Evolutionary conservation across 2,888 invertebrate genomes (phyloP).

Genomic region (Parnassius smintheus): DNA sequence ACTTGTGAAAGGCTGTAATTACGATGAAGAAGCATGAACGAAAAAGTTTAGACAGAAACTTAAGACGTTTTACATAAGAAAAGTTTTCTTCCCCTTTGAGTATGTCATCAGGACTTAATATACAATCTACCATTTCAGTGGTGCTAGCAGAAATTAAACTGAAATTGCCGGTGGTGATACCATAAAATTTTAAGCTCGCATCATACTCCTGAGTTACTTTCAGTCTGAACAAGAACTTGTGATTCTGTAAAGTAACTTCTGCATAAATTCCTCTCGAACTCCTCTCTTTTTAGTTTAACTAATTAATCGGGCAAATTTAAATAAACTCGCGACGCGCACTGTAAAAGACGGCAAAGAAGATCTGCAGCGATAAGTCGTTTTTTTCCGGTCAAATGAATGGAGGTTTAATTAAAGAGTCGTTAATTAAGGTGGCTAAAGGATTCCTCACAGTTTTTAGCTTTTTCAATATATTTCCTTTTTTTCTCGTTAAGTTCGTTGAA

Average conservation of each 20-base stretch:
- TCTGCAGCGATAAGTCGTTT: constrained; percentile 32
- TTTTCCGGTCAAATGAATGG: constrained; percentile 67
- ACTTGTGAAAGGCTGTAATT: too few relatives aligned
- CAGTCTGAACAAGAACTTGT: too few relatives aligned
- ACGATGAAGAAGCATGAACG: too few relatives aligned
- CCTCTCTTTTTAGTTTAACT: constrained; percentile 21
- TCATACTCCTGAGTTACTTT: too few relatives aligned
- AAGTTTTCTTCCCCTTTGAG: too few relatives aligned
- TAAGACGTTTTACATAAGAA: too few relatives aligned
- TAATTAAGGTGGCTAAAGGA: constrained; percentile 66
- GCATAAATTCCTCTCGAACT: constrained; percentile 7
- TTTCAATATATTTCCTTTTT: constrained; percentile 36
- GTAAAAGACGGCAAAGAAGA: constrained; percentile 29
- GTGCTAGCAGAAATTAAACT: too few relatives aligned
- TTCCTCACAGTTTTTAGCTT: constrained; percentile 42
- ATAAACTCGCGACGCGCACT: constrained; percentile 24
- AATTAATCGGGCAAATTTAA: constrained; percentile 29
- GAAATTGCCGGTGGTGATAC: too few relatives aligned
- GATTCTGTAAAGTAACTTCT: constrained; percentile 12
- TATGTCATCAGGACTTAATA: too few relatives aligned
- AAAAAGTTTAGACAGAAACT: too few relatives aligned
- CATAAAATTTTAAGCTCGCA: too few relatives aligned
- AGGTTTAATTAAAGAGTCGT: constrained; percentile 75
- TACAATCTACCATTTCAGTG: too few relatives aligned
- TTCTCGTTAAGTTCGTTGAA: constrained; percentile 29